phyloP scores from a whole-genome alignment of 2,797 vertebrate genomes.

The Eutrigla gurnardus region DNA sequence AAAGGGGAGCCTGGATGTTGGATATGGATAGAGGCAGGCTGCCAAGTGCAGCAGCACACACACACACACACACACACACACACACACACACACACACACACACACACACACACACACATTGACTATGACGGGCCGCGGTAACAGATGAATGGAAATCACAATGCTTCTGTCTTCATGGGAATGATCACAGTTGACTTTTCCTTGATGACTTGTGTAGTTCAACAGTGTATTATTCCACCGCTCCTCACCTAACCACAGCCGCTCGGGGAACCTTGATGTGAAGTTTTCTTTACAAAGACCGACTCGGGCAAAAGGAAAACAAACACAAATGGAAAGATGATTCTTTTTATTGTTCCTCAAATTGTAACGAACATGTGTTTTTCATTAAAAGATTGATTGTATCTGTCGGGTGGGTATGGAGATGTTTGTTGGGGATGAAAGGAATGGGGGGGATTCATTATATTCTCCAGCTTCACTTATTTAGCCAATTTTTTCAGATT shows the following conservation, averaged over 20 bases:
- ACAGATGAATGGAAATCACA: conserved; percentile 51
- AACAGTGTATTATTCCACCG: conserved; percentile 37
- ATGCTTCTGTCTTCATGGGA: conserved; percentile 47
- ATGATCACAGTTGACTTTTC: conserved; percentile 46
- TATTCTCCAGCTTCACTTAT: conserved; percentile 34
- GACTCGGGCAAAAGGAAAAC: conserved; percentile 26
- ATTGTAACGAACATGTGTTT: conserved; percentile 42
- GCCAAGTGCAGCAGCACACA: conserved; percentile 29
- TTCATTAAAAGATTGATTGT: conserved; percentile 24
- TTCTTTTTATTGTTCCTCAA: conserved; percentile 39
- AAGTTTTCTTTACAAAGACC: neutral
- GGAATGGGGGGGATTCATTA: conserved; percentile 11
- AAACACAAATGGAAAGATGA: conserved; percentile 34
- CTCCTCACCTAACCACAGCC: conserved; percentile 39
- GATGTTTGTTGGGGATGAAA: conserved; percentile 27
- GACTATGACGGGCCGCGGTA: conserved; percentile 30
- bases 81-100: conserved; percentile 33
- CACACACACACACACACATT: conserved; percentile 30
- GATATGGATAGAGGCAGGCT: conserved; percentile 41
- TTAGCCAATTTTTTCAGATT: conserved; percentile 27
- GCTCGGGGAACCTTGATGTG: conserved; percentile 15
- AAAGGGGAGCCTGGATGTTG: conserved; percentile 39
- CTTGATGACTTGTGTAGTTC: conserved; percentile 57
- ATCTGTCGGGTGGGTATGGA: conserved; percentile 15
- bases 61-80: too few species aligned